Conservation (phyloP, 64 coral and sea anemone species). For the Cladopsammia gracilis region DNA sequence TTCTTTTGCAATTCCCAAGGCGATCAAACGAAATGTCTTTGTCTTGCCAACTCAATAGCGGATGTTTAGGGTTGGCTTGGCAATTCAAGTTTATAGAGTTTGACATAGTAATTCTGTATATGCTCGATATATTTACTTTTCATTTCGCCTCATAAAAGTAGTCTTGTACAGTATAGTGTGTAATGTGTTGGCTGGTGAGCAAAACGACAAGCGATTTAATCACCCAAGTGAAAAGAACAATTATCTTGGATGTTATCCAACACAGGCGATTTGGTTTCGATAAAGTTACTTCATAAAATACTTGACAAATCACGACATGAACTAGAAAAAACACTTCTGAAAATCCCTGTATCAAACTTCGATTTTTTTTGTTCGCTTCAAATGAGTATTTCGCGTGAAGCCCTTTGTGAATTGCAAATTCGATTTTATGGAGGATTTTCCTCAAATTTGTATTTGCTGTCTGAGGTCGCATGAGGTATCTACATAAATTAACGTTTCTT, state of each 20-base stretch:
- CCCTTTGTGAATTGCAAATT: no score
- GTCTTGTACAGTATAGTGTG: background rate
- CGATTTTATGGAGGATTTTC: no score
- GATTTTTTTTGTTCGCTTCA: no score
- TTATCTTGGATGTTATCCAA: background rate
- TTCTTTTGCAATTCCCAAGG: background rate
- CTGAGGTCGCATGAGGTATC: no score
- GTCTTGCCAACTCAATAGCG: background rate
- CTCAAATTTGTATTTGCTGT: no score
- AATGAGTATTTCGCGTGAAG: no score
- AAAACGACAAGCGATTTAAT: slow-evolving; percentile 42
- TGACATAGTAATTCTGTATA: slow-evolving; percentile 6
- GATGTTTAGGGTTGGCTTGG: background rate
- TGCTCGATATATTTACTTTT: slow-evolving; percentile 36
- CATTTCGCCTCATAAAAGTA: background rate
- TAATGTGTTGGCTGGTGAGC: slow-evolving; percentile 4
- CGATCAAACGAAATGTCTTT: background rate
- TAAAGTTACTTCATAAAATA: background rate
- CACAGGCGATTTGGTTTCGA: background rate
- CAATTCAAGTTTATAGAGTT: slow-evolving; percentile 10
- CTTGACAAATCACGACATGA: background rate
- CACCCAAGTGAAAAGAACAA: slow-evolving; percentile 13
- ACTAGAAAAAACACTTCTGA: background rate
- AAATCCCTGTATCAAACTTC: no score
- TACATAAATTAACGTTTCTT: no score